These are phyloP conservation scores for Melanerpes aurifrons DNA, from an alignment of 2,113 vertebrate species.

Conservation along the genomic window DNA sequence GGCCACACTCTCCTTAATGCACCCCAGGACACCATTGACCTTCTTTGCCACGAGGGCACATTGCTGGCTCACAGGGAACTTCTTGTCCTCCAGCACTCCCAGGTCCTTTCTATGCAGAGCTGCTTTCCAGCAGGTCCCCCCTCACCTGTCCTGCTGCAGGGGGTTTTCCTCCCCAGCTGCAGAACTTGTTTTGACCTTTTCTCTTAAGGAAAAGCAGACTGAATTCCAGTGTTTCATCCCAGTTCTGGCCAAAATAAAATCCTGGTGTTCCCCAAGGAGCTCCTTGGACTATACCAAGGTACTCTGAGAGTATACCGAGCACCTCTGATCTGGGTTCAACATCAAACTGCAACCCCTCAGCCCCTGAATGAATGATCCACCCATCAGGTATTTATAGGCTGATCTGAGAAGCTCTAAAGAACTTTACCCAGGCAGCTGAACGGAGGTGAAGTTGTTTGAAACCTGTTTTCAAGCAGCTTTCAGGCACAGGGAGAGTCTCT, in stretches of 20 bases:
- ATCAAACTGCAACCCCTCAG: neutral
- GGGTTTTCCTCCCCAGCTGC: too few relatives aligned
- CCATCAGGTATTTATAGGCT: neutral
- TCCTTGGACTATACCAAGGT: neutral
- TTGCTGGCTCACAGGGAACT: too few relatives aligned
- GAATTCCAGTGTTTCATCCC: neutral
- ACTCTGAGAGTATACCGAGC: neutral
- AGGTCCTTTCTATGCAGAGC: too few relatives aligned
- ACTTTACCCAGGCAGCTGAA: neutral
- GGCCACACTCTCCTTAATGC: too few relatives aligned
- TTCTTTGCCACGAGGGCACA: too few relatives aligned
- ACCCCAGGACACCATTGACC: too few relatives aligned
- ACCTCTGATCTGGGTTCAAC: neutral
- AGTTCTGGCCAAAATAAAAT: neutral
- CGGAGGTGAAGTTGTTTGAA: neutral
- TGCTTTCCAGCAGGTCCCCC: too few relatives aligned
- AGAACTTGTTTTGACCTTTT: neutral
- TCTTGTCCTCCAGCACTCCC: too few relatives aligned
- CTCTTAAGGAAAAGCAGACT: neutral
- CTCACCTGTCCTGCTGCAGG: too few relatives aligned
- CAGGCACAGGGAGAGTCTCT: neutral
- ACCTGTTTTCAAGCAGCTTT: neutral
- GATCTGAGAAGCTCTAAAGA: neutral
- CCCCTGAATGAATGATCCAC: neutral
- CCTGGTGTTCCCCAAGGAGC: neutral